These are phyloP conservation scores for Cassiopea andromeda DNA, from an alignment of 30 jellyfish, hydroid and myxozoan genomes.

Conservation along the genomic window DNA sequence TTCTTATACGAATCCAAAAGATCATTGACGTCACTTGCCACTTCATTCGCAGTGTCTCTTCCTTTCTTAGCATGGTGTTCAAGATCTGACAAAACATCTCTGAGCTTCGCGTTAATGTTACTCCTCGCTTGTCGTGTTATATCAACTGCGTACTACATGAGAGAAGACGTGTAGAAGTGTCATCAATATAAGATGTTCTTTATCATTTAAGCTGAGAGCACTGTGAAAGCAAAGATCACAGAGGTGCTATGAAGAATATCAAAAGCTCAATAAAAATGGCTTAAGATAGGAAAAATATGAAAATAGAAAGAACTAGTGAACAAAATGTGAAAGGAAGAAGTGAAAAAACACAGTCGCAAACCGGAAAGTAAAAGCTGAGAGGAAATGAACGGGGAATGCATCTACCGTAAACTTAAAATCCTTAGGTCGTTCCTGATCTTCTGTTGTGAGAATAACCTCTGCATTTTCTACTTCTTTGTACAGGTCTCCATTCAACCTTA, in stretches of 20 bases:
- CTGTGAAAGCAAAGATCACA: no score
- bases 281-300: no score
- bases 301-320: no score
- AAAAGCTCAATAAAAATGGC: no score
- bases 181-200: no score
- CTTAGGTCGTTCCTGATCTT: conserved; percentile 11
- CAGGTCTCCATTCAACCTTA: conserved; percentile 13
- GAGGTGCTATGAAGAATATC: no score
- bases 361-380: no score
- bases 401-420: background rate
- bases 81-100: conserved; percentile 5
- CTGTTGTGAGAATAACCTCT: conserved; percentile 2
- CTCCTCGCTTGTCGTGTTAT: conserved; percentile 22
- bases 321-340: no score
- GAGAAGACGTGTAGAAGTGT: background rate
- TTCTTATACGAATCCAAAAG: background rate
- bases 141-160: background rate
- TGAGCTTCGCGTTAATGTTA: conserved; percentile 11
- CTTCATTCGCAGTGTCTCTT: conserved; percentile 4
- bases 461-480: conserved; percentile 22
- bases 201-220: no score
- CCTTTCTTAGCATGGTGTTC: conserved; percentile 30
- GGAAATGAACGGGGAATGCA: background rate
- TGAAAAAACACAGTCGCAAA: no score
- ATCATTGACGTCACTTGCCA: background rate